phyloP scores from a whole-genome alignment of 1,140 invertebrate genomes.

The Eciton burchellii region DNA sequence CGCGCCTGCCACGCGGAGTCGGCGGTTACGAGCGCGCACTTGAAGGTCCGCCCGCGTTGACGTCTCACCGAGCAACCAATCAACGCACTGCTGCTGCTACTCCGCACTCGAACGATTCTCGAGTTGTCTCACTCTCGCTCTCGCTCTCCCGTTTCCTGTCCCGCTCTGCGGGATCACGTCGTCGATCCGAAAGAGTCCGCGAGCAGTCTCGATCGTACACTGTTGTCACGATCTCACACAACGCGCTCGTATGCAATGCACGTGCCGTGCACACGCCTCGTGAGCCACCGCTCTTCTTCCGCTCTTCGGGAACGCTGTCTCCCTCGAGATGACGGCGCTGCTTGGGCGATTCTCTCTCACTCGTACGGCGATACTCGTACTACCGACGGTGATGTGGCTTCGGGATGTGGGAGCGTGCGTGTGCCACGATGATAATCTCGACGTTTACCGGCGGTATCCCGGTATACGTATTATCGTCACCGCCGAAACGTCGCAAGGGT shows the following conservation, averaged over 20 bases:
- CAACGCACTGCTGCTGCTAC: conserved; percentile 47
- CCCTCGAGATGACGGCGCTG: neutral
- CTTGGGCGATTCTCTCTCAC: conserved; percentile 58
- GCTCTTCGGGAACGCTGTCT: conserved; percentile 15
- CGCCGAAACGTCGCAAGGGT: conserved; percentile 67
- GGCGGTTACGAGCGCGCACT: conserved; percentile 51
- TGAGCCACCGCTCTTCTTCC: neutral
- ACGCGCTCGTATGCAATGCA: neutral
- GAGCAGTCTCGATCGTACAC: conserved; percentile 51
- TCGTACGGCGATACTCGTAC: conserved; percentile 48
- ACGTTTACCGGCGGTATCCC: conserved; percentile 47
- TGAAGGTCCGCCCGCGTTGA: conserved; percentile 11
- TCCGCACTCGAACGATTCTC: neutral
- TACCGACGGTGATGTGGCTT: conserved; percentile 28
- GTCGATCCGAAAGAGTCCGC: neutral
- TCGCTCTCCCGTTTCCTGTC: neutral
- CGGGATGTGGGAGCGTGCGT: conserved; percentile 25
- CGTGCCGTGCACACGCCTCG: neutral
- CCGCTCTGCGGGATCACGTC: neutral
- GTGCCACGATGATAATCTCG: conserved; percentile 64
- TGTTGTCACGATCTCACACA: conserved; percentile 29
- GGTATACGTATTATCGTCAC: conserved; percentile 68
- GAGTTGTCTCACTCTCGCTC: neutral
- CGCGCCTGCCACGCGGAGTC: conserved; percentile 44
- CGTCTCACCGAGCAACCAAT: conserved; percentile 28